A percentile compares a stretch with the other conserved stretches of the same genome.
phyloP scores from a whole-genome alignment of 2,888 invertebrate genomes.

The Drosophila meridionalis region DNA sequence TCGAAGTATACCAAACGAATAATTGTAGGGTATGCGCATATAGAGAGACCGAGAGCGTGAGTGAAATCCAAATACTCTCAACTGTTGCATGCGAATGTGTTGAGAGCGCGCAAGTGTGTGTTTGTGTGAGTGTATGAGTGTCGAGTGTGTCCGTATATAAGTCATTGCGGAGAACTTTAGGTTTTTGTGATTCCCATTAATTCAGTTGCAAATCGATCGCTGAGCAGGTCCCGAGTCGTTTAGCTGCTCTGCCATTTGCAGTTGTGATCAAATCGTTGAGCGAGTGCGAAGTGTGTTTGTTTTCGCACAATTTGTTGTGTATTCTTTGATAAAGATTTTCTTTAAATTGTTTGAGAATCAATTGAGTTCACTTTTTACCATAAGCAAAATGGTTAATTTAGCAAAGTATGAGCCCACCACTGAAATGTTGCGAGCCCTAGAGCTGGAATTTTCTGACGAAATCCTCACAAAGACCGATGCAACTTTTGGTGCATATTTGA shows the following conservation, averaged over 20 bases:
- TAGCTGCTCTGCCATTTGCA: not conserved
- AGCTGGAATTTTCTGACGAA: slow-evolving; percentile 25
- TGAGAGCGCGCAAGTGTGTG: not conserved
- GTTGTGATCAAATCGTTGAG: not conserved
- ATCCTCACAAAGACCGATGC: slow-evolving; percentile 14
- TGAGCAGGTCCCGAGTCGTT: not conserved
- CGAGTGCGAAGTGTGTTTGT: not conserved
- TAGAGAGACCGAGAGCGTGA: not conserved
- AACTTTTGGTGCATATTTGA: slow-evolving; percentile 45
- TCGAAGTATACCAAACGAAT: not conserved
- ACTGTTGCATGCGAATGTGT: not conserved
- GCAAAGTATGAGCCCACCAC: slow-evolving; percentile 17
- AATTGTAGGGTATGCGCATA: not conserved
- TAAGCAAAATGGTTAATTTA: not conserved
- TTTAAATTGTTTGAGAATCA: too few species aligned
- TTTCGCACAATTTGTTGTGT: not conserved
- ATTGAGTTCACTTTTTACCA: not conserved
- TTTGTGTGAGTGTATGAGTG: not conserved
- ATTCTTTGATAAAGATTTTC: not conserved
- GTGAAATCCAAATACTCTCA: not conserved
- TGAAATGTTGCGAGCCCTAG: slow-evolving; percentile 29
- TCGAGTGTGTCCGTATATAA: not conserved
- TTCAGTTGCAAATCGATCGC: slow-evolving; percentile 19
- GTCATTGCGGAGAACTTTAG: not conserved
- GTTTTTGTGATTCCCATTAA: slow-evolving; percentile 34